Conservation (phyloP, 2,888 invertebrate genomes). For the Colletes collaris region DNA sequence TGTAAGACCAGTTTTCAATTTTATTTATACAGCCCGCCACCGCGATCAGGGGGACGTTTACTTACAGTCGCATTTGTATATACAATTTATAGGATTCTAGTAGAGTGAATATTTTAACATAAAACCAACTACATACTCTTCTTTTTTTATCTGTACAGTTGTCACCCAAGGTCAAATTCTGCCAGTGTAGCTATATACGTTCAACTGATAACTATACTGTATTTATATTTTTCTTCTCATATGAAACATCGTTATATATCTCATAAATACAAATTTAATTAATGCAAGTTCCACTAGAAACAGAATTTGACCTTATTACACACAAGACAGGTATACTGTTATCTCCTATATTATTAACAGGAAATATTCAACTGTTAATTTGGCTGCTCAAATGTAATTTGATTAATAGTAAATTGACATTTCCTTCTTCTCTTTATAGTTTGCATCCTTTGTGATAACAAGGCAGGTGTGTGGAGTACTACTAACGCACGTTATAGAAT, state of each 20-base stretch:
- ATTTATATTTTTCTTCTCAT: conserved; percentile 23
- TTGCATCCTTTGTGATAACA: conserved; percentile 47
- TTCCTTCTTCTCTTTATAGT: conserved; percentile 50
- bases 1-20: conserved; percentile 44
- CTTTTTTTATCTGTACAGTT: conserved; percentile 33
- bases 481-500: conserved; percentile 27
- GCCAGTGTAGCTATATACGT: conserved; percentile 30
- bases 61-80: conserved; percentile 60
- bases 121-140: conserved; percentile 51
- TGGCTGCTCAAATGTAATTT: conserved; percentile 72
- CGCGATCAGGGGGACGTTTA: conserved; percentile 52
- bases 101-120: conserved; percentile 52
- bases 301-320: conserved; percentile 67
- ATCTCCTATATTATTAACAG: conserved; percentile 53
- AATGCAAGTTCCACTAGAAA: conserved; percentile 41
- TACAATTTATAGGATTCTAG: conserved; percentile 58
- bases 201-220: conserved; percentile 34
- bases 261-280: conserved; percentile 45
- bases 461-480: conserved; percentile 67
- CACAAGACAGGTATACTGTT: conserved; percentile 56
- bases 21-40: conserved; percentile 56
- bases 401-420: conserved; percentile 75
- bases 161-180: conserved; percentile 65
- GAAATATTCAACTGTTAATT: conserved; percentile 70
- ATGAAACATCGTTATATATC: conserved; percentile 41